Base-by-base conservation (phyloP, 2,888 invertebrate genomes). In the Baccha elongata region DNA sequence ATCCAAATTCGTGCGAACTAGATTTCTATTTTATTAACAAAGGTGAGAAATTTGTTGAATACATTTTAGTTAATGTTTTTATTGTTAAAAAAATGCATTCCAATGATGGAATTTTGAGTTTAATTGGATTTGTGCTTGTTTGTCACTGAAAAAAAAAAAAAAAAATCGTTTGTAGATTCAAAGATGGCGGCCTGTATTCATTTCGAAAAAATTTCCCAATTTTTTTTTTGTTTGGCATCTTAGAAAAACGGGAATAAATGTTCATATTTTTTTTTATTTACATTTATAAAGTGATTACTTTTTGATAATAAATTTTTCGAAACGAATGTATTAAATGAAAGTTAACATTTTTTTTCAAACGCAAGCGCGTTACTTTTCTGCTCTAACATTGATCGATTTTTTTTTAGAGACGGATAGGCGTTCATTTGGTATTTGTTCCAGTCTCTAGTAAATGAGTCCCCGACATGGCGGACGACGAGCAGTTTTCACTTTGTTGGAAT, bases 401-500 rank as follows among this genome's bases (percentile, higher is more conserved):
- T 74, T 3, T 23, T 48, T 48, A n/a, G 46, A 68, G 79, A 29
- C 50, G 23, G 29, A 50, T 11, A 52, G 58, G 67, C 74, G 42
- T 74, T 65, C 13, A 50, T 65, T 75, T 58, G 44, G 64, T 80
- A 42, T 40, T 60, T 19, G 48, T 53, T 17, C 44, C n/a, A 29
- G 21, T n/a, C 5, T 23, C 6, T 37, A 73, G 42, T 73, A 42
- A 75, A 75, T 74, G 74, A 83, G 53, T 78, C 83, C 86, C 87
- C 93, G 93, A 92, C 91, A 93, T 93, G 93, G 93, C 93, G 93
- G 93, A 93, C 92, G 93, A 93, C 92, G 94, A 94, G 92, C 94
- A 94, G 90, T 94, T 94, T 91, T 94, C 94, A 90, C 91, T 94
- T 91, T 94, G 94, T 92, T 94, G 94, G 94, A 94, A 94, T 92